A percentile compares a stretch with the other conserved stretches of the same genome.
Conservation (phyloP, 2,888 invertebrate genomes). For the Trissolcus japonicus region DNA sequence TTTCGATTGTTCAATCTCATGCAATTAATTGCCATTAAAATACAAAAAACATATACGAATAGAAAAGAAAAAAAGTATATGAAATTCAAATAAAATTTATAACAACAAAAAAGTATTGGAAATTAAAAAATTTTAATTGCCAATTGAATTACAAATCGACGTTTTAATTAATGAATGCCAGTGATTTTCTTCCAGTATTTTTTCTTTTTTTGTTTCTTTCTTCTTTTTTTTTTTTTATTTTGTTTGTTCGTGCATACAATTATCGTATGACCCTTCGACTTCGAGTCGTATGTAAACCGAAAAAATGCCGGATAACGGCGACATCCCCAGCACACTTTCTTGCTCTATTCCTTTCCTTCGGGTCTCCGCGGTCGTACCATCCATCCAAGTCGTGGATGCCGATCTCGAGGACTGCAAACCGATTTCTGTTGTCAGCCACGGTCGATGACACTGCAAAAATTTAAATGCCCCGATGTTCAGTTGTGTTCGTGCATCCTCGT, state of each 20-base stretch:
- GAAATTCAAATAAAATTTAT: no score
- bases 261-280: constrained; percentile 2
- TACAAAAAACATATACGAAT: no score
- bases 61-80: no score
- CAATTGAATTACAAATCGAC: neutral
- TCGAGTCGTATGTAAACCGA: constrained; percentile 23
- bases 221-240: neutral
- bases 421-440: constrained; percentile 45
- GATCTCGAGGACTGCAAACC: constrained; percentile 36
- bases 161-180: neutral
- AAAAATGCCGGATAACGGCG: constrained; percentile 42
- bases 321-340: constrained; percentile 31
- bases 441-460: constrained; percentile 39
- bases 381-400: constrained; percentile 45
- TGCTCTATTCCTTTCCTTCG: constrained; percentile 32
- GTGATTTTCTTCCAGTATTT: neutral
- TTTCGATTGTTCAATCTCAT: no score
- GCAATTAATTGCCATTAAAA: no score
- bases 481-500: neutral
- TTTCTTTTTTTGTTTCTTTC: neutral
- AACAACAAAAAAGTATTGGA: neutral
- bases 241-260: neutral
- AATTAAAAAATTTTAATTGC: neutral
- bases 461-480: constrained; percentile 1
- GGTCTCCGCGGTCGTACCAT: constrained; percentile 41